Base-by-base conservation (phyloP, 2,888 invertebrate species). In the Scaptomyza cyrtandrae region DNA sequence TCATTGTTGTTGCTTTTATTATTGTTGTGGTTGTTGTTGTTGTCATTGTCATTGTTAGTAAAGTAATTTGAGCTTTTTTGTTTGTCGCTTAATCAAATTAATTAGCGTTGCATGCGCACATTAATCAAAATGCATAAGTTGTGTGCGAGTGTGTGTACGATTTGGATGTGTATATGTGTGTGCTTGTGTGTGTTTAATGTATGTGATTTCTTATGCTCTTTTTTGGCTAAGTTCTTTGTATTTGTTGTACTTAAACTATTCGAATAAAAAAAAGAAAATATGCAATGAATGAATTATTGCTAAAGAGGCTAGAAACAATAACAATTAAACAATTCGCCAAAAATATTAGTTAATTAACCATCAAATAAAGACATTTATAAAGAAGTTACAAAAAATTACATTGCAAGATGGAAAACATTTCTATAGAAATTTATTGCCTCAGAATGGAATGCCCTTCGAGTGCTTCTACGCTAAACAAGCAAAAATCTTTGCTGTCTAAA, bases 1-100 rank as follows among this genome's bases (percentile, higher is more conserved):
- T 43, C 53, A 41, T 46, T 29, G 43, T 44, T 29, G 56, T 35
- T 53, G 50, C 31, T 56, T 39, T 52, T 19, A 19, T 19, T 19
- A 19, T 1, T 56, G 61, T 37, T 56, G 19, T 24, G 1, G 3
- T 24, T 24, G 24, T 31, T 56, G 48, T 56, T 56, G 61, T 37
- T 56, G 29, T 31, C 50, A 43, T 44, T 57, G 72, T 29, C 62
- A 69, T 69, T 75, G 73, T 54, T 60, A 55, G 59, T 58, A 41
- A 82, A 76, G 81, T 74, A 84, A 83, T 80, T 75, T 71, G 66
- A 59, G 88, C 68, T 75, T 78, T 41, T 80, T 71, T 81, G 62
- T 72, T 72, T 64, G 62, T 60, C 81, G 73, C 54, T 67, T 72
- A 86, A 86, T 89, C 78, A 88, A 84, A 78, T 84, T 86, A 86